Conservation (phyloP, 1,140 invertebrate genomes). For the Wasmannia auropunctata region DNA sequence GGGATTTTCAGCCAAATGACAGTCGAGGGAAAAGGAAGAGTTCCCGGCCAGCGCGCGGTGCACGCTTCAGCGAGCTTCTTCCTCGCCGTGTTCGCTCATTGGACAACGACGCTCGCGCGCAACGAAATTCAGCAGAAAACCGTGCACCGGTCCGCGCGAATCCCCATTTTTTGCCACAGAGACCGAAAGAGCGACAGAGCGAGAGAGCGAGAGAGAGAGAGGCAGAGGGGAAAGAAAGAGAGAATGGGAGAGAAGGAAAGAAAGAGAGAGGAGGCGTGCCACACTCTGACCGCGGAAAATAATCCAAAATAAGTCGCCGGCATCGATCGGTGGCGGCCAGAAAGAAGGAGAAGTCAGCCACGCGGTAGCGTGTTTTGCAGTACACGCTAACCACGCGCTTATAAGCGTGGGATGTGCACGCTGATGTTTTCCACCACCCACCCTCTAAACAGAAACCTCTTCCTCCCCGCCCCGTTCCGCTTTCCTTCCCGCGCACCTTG, state of each 20-base stretch:
- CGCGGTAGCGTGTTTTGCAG: constrained; percentile 68
- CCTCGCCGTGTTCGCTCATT: constrained; percentile 64
- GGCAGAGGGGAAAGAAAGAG: background rate
- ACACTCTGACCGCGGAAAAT: constrained; percentile 71
- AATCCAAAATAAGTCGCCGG: constrained; percentile 79
- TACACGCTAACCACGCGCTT: constrained; percentile 54
- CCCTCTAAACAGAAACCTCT: constrained; percentile 8
- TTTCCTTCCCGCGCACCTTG: background rate
- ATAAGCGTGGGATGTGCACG: constrained; percentile 56
- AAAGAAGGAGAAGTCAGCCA: constrained; percentile 65
- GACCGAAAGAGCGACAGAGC: constrained; percentile 51
- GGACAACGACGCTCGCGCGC: constrained; percentile 64
- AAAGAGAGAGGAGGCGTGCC: constrained; percentile 25
- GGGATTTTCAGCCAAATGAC: constrained; percentile 56
- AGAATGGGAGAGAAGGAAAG: too few relatives aligned
- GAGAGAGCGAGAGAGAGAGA: background rate
- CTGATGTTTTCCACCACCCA: constrained; percentile 47
- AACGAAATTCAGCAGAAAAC: constrained; percentile 73
- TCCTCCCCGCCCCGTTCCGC: background rate
- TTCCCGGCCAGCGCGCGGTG: constrained; percentile 24
- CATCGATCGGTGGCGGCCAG: constrained; percentile 76
- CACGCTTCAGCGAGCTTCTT: constrained; percentile 71
- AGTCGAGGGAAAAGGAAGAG: constrained; percentile 50
- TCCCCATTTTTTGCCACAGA: constrained; percentile 67
- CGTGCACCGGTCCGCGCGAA: constrained; percentile 71